A percentile compares a stretch with the other conserved stretches of the same genome.
Conservation (phyloP, 1,140 invertebrate genomes). For the Parapsyche elsis region DNA sequence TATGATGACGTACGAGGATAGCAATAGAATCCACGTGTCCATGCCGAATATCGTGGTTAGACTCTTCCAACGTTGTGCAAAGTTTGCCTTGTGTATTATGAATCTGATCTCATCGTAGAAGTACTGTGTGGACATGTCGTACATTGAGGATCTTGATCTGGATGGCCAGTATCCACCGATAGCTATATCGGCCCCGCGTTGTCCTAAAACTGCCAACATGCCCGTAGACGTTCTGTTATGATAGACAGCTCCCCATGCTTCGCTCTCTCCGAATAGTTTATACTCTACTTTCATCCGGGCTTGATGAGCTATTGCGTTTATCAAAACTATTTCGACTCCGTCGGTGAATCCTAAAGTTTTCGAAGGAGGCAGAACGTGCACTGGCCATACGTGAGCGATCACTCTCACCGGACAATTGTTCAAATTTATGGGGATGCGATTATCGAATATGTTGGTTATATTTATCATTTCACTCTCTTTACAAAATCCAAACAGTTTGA, state of each 20-base stretch:
- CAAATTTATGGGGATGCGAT: constrained; percentile 55
- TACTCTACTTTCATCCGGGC: constrained; percentile 51
- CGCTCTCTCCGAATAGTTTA: constrained; percentile 10
- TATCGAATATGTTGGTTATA: constrained; percentile 43
- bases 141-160: constrained; percentile 30
- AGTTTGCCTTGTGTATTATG: constrained; percentile 48
- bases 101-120: constrained; percentile 46
- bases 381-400: constrained; percentile 49
- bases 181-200: constrained; percentile 39
- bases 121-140: constrained; percentile 44
- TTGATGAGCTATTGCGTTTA: constrained; percentile 49
- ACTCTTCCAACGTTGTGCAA: constrained; percentile 36
- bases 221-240: constrained; percentile 52
- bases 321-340: constrained; percentile 54
- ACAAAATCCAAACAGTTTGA: constrained; percentile 46
- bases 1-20: constrained; percentile 35
- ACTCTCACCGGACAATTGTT: constrained; percentile 55
- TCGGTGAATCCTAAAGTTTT: constrained; percentile 12
- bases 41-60: constrained; percentile 29
- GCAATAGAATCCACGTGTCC: constrained; percentile 30
- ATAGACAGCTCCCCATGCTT: constrained; percentile 48
- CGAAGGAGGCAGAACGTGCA: constrained; percentile 47
- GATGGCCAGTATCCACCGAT: constrained; percentile 49
- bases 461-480: background rate
- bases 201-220: constrained; percentile 7